A percentile compares a stretch with the other conserved stretches of the same genome.
Conservation (phyloP, 2,113 vertebrate genomes). For the Mus pahari region DNA sequence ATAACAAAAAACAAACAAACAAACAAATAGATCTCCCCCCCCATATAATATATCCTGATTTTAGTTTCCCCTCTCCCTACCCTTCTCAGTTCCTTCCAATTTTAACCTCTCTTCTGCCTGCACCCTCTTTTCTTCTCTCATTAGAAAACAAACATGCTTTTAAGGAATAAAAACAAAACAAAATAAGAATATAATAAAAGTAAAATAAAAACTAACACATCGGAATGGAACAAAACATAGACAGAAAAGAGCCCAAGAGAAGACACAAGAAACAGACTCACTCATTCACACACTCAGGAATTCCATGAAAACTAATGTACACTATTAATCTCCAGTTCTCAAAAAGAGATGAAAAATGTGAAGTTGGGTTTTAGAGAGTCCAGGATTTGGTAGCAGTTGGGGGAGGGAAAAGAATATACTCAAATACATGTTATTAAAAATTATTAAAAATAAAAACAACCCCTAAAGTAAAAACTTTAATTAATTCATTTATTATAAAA, state of each 20-base stretch:
- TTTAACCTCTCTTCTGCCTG: not conserved
- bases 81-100: not conserved
- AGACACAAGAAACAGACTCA: not conserved
- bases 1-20: too few species aligned
- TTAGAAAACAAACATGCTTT: not conserved
- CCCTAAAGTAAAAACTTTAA: not conserved
- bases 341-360: not conserved
- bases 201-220: not conserved
- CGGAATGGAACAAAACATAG: not conserved
- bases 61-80: not conserved
- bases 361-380: not conserved
- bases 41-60: not conserved
- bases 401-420: not conserved
- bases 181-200: not conserved
- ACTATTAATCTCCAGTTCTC: not conserved
- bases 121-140: not conserved
- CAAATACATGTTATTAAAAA: not conserved
- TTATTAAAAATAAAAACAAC: not conserved
- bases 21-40: not conserved
- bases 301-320: not conserved
- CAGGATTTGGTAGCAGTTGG: not conserved
- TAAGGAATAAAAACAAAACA: not conserved
- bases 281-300: not conserved
- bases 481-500: not conserved
- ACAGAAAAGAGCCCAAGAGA: not conserved